A percentile compares a stretch with the other conserved stretches of the same genome.
phyloP scores from a whole-genome alignment of 2,113 vertebrate genomes.

The Mesembrinibis cayennensis region DNA sequence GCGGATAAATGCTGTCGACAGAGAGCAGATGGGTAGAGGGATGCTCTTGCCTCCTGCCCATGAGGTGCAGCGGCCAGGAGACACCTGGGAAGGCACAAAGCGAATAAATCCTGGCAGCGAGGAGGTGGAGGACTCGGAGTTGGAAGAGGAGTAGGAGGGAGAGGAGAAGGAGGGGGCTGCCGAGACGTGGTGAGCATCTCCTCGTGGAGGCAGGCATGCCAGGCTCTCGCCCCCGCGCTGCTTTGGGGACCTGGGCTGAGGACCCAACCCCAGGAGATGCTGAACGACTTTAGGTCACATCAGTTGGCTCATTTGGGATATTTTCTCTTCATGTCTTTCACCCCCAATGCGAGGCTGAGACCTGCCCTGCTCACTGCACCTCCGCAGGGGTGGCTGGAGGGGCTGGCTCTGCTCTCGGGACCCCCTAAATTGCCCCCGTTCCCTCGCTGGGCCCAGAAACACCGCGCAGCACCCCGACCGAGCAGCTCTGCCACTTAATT shows the following conservation, averaged over 20 bases:
- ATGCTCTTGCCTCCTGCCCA: background rate
- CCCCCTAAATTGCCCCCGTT: background rate
- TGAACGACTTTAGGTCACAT: background rate
- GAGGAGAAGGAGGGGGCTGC: background rate
- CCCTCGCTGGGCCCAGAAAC: background rate
- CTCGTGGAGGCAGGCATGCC: background rate
- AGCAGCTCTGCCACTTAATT: background rate
- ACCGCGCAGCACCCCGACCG: fast-evolving
- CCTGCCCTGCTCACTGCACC: background rate
- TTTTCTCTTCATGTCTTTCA: background rate
- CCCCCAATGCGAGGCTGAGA: background rate
- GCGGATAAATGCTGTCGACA: background rate
- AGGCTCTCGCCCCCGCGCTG: fast-evolving
- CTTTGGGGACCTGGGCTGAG: background rate
- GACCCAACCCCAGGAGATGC: background rate
- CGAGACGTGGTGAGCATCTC: background rate
- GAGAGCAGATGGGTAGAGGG: background rate
- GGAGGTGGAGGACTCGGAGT: background rate
- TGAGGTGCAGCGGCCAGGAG: background rate
- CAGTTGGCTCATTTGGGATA: too few relatives aligned
- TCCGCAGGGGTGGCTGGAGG: background rate
- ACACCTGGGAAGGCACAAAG: background rate
- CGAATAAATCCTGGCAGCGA: background rate
- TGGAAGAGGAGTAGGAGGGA: background rate
- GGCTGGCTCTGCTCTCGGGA: background rate